Percentiles rank a stretch among this genome's conserved stretches.
These are phyloP conservation scores for Epistrophe grossulariae DNA, from an alignment of 2,888 invertebrate genomes.

Conservation along the genomic window DNA sequence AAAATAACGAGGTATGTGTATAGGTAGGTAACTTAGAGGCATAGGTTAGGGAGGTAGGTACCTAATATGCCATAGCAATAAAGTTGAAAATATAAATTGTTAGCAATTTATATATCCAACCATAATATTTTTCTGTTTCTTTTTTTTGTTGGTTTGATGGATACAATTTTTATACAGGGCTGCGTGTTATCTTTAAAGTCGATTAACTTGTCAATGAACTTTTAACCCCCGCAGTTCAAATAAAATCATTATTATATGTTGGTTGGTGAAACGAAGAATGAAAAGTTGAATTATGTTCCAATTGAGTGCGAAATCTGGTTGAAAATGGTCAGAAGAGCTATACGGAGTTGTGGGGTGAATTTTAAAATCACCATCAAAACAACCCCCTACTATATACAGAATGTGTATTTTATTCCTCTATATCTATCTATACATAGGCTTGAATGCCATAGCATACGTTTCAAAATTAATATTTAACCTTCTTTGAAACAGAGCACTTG, in stretches of 20 bases:
- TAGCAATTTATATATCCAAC: not conserved
- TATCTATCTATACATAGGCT: not conserved
- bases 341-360: conserved; percentile 65
- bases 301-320: conserved; percentile 82
- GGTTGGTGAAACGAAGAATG: not conserved
- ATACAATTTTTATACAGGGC: not conserved
- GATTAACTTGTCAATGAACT: conserved; percentile 73
- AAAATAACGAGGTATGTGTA: not conserved
- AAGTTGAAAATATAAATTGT: conserved; percentile 28
- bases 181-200: conserved; percentile 49
- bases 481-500: conserved; percentile 11
- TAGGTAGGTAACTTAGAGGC: no score
- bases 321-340: conserved; percentile 65
- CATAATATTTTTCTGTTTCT: not conserved
- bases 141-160: not conserved
- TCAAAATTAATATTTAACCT: conserved; percentile 63
- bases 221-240: conserved; percentile 27
- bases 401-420: not conserved
- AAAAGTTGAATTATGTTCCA: conserved; percentile 77
- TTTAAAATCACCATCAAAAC: conserved; percentile 51
- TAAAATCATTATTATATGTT: not conserved
- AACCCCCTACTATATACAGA: conserved; percentile 42
- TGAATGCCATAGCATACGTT: conserved; percentile 1
- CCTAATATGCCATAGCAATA: conserved; percentile 63
- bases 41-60: not conserved